Evolutionary conservation across 1,140 invertebrate species (phyloP), one percentile per base, ranked within the genome.

Genomic region (Euwallacea similis): DNA sequence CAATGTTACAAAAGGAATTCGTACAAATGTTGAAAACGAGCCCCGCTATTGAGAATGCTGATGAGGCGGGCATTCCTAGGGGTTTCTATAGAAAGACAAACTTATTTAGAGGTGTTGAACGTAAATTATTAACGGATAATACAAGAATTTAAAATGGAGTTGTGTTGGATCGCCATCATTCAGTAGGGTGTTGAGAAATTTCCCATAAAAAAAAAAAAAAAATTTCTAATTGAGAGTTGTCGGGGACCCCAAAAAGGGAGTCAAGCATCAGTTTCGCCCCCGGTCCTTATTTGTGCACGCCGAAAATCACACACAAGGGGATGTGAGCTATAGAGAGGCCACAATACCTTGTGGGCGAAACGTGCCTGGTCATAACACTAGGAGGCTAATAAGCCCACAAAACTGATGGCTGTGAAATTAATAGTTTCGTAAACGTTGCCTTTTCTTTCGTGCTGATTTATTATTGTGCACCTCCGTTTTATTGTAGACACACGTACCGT

Each of bases 401-500:
- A 62, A 72, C 66, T 66, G 64, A 64, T 72, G 73, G 62, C 55
- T 68, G 65, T 72, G 58, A 72, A 72, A 72, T 72, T 72, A 72
- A 72, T 72, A 68, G 66, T 62, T 72, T 74, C 61, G 53, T 63
- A 71, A 74, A 72, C 66, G 69, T 60, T 43, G 65, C 55, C 60
- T 58, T 76, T 76, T 72, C 71, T 72, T 67, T 54, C 62, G 68
- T 69, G 76, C 74, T 77, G 74, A 78, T 78, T 77, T 77, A 78
- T 78, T 75, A 73, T 75, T 58, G 71, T 71, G 63, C 63, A 66
- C 71, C 62, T 71, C 61, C n/a, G 66, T 75, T 77, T 76, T 78
- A 78, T 78, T 86, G 86, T 74, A 84, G 85, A 66, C 87, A 76
- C 77, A 78, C 77, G 77, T 78, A 74, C 71, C 47, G 55, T 71